Conservation (phyloP, 2,888 invertebrate species). For the Keiferia lycopersicella region DNA sequence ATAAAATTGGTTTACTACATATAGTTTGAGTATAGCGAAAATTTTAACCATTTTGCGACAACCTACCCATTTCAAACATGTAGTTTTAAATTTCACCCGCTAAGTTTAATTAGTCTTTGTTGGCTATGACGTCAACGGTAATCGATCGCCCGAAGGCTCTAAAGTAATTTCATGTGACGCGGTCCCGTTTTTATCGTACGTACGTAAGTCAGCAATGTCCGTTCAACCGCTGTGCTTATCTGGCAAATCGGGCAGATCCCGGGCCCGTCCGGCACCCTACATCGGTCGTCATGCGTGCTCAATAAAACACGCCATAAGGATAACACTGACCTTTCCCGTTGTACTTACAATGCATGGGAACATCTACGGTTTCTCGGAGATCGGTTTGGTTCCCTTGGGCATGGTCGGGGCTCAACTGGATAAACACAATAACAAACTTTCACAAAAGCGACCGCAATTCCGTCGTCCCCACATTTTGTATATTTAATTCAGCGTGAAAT, state of each 20-base stretch:
- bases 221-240: conserved; percentile 11
- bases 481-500: too few relatives aligned
- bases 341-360: conserved; percentile 28
- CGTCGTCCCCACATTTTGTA: too few relatives aligned
- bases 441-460: too few relatives aligned
- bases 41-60: background rate
- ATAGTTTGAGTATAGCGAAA: background rate
- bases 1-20: too few relatives aligned
- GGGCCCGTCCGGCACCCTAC: conserved; percentile 6
- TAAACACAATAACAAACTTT: too few relatives aligned
- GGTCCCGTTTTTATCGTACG: background rate
- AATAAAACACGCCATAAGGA: conserved; percentile 30
- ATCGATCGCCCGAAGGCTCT: conserved; percentile 5
- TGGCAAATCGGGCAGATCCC: background rate
- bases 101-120: conserved; percentile 5
- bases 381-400: too few relatives aligned
- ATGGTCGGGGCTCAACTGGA: too few relatives aligned
- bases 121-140: conserved; percentile 17
- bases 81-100: background rate
- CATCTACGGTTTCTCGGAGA: background rate
- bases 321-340: conserved; percentile 31
- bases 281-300: conserved; percentile 22
- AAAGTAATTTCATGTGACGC: conserved; percentile 9
- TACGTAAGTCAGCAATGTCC: background rate
- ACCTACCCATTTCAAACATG: background rate